Evolutionary conservation across 2,888 invertebrate species (phyloP), one percentile per base, ranked within the genome.

Genomic region (Candidula unifasciata): DNA sequence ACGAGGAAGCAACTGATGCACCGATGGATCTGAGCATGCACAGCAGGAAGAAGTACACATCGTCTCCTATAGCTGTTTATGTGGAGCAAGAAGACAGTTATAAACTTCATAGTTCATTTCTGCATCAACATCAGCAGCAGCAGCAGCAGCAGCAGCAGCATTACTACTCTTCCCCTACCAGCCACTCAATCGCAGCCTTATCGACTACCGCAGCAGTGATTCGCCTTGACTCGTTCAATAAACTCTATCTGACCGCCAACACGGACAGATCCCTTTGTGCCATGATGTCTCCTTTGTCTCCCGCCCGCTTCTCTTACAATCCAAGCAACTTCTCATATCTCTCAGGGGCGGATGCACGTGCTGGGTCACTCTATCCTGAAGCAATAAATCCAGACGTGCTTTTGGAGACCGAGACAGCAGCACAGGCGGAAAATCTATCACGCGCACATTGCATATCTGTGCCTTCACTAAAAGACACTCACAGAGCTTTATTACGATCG

Each of bases 1-100:
- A 44, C 6, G 30, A 68, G 52, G 30, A 68, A 10, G 64, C 33
- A 21, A 16, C 24, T 6, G 80, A 80, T 44, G 30, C 80, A 0
- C 80, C 80, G 6, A 71, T 81, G n/a, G 81, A 81, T 35, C n/a
- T 81, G 57, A 81, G 81, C 57, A 69, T 54, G 57, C 30, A 54
- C 5, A 71, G 54, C 27, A 10, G 52, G 33, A 10, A 68, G 18
- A 71, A 71, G 21, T 6, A 27, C 13, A 30, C 16, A 21, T 24
- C 16, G 16, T 37, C 79, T 24, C 24, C 69, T 13, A 18, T 13
- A 21, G 13, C 10, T 69, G 13, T 24, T n/a, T 18, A 18, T 5
- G 18, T 71, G 37, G 21, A 71, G 8, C 6, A 10, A 37, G 37
- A 71, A 24, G 21, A 71, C 24, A 66, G n/a, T 69, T 35, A 69